Conservation (phyloP, 2,113 vertebrate species). For the Pica pica region DNA sequence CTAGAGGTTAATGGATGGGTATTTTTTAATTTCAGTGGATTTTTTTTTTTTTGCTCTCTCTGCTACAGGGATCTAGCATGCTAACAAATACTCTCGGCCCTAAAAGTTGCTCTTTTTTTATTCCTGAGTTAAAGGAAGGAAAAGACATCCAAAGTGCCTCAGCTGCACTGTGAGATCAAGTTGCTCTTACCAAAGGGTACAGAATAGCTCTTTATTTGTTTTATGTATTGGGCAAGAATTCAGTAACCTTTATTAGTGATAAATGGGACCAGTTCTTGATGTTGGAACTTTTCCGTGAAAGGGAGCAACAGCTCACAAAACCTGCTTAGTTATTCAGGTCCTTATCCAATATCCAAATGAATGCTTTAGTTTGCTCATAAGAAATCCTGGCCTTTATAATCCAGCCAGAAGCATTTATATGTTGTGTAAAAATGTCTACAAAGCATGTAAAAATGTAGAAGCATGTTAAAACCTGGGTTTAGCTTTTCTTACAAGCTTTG, state of each 20-base stretch:
- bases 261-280: background rate
- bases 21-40: background rate
- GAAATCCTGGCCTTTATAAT: background rate
- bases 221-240: background rate
- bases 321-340: background rate
- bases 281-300: background rate
- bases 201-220: background rate
- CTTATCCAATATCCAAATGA: background rate
- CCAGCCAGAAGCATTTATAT: background rate
- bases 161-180: background rate
- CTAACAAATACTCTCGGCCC: background rate
- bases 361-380: background rate
- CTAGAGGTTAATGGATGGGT: background rate
- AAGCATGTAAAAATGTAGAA: background rate
- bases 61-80: background rate
- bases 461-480: background rate
- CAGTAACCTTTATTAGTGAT: background rate
- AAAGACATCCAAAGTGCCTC: background rate
- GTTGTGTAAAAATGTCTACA: background rate
- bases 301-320: background rate
- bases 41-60: background rate
- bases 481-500: background rate
- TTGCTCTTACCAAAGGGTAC: background rate
- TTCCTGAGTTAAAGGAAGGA: background rate
- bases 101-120: background rate